Percentiles rank a stretch among this genome's conserved stretches.
Conservation (phyloP, 2,888 invertebrate species). For the Julus scanicus region DNA sequence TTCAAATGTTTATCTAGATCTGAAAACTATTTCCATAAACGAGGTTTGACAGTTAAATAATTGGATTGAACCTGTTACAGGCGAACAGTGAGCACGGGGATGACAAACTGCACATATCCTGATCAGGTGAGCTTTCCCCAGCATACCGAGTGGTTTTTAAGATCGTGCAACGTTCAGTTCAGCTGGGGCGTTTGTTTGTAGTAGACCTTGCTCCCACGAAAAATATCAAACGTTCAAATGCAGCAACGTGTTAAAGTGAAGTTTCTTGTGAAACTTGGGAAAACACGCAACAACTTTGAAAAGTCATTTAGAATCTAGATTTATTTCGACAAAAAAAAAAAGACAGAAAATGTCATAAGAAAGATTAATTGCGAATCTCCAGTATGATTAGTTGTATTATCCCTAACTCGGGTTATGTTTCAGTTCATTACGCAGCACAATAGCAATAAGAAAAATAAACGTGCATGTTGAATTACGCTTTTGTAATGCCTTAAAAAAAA, state of each 20-base stretch:
- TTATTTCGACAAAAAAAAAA: constrained; percentile 34
- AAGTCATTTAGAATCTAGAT: neutral
- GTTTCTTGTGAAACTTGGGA: no score
- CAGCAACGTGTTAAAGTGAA: no score
- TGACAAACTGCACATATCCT: no score
- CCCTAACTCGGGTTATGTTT: constrained; percentile 21
- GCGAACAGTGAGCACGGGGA: no score
- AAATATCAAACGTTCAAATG: neutral
- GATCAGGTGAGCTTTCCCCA: no score
- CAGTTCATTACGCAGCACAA: neutral
- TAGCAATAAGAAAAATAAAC: neutral
- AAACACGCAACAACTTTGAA: neutral
- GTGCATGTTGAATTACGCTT: neutral
- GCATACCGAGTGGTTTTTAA: no score
- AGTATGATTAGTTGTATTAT: neutral
- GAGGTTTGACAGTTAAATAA: neutral
- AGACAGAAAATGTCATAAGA: neutral
- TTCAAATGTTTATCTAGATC: neutral
- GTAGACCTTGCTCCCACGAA: neutral
- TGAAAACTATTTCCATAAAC: neutral
- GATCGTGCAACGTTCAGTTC: no score
- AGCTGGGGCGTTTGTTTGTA: no score
- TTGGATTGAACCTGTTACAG: no score
- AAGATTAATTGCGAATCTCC: neutral
- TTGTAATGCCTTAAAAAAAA: neutral